Conservation (phyloP, 2,113 vertebrate species). For the Ageneiosus marmoratus region DNA sequence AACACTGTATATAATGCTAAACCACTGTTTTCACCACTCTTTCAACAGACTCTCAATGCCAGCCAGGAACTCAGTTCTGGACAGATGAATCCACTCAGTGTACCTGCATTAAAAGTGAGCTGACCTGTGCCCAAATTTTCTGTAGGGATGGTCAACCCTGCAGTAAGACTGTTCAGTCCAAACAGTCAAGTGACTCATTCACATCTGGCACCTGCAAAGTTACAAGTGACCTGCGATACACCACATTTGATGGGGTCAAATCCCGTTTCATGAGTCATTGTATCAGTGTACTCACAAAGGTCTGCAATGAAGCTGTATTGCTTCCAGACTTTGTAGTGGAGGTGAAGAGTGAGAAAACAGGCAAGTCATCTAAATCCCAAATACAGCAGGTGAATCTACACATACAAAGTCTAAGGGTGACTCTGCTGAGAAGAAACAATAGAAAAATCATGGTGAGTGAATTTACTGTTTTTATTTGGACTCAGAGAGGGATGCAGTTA, state of each 20-base stretch:
- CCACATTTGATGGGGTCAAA: conserved; percentile 77
- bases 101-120: conserved; percentile 70
- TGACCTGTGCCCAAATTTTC: conserved; percentile 67
- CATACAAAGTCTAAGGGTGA: conserved; percentile 61
- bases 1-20: neutral
- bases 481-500: neutral
- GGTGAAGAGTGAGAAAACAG: conserved; percentile 71
- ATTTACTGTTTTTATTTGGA: neutral
- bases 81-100: conserved; percentile 72
- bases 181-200: conserved; percentile 22
- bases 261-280: conserved; percentile 77
- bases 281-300: conserved; percentile 77
- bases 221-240: conserved; percentile 72
- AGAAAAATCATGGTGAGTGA: conserved; percentile 75
- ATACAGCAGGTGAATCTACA: conserved; percentile 72
- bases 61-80: conserved; percentile 70
- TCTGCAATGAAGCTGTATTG: conserved; percentile 65
- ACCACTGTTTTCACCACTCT: neutral
- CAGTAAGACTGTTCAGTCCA: conserved; percentile 58
- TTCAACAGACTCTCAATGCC: conserved; percentile 67
- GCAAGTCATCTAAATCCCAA: conserved; percentile 61
- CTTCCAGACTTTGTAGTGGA: conserved; percentile 77
- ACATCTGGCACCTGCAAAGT: conserved; percentile 72
- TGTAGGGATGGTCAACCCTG: conserved; percentile 71
- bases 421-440: conserved; percentile 67